Percentiles rank a stretch among this genome's conserved stretches.
These are phyloP conservation scores for Neocloeon triangulifer DNA, from an alignment of 1,140 invertebrate species.

Conservation along the genomic window DNA sequence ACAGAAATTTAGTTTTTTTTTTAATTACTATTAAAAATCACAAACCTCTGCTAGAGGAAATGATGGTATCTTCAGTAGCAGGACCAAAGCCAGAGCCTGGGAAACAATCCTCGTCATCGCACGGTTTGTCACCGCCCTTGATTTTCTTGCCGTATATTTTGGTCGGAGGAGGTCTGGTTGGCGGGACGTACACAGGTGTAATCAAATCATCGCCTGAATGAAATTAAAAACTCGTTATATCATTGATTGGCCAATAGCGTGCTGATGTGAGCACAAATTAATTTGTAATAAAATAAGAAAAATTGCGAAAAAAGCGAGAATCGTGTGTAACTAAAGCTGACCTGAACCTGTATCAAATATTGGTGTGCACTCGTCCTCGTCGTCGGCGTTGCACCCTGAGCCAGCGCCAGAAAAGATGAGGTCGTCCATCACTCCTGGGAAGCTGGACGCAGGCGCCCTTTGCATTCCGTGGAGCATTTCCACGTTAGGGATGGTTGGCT, in stretches of 20 bases:
- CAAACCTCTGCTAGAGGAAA: no score
- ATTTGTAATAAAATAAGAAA: no score
- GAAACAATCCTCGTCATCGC: slow-evolving; percentile 53
- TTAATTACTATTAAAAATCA: no score
- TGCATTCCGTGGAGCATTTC: no score
- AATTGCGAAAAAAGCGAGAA: no score
- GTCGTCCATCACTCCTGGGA: slow-evolving; percentile 56
- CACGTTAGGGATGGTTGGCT: no score
- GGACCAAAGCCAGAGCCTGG: slow-evolving; percentile 43
- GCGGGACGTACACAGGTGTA: slow-evolving; percentile 72
- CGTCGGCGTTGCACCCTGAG: slow-evolving; percentile 63
- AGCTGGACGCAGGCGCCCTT: slow-evolving; percentile 66
- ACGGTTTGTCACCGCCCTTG: slow-evolving; percentile 24
- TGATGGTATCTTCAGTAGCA: slow-evolving; percentile 27
- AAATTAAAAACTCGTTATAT: no score
- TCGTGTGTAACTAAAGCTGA: no score
- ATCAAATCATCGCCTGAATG: slow-evolving; percentile 62
- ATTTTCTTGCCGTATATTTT: slow-evolving; percentile 16
- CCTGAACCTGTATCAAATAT: slow-evolving; percentile 57
- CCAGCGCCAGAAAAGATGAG: slow-evolving; percentile 73
- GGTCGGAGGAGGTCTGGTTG: slow-evolving; percentile 43
- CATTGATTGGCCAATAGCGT: no score
- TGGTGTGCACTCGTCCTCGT: slow-evolving; percentile 67
- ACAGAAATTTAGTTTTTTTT: no score
- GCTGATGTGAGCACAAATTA: no score